Evolutionary conservation across 2,113 vertebrate genomes (phyloP), one percentile per base, ranked within the genome.

Genomic region (Pomatorhinus ruficollis): DNA sequence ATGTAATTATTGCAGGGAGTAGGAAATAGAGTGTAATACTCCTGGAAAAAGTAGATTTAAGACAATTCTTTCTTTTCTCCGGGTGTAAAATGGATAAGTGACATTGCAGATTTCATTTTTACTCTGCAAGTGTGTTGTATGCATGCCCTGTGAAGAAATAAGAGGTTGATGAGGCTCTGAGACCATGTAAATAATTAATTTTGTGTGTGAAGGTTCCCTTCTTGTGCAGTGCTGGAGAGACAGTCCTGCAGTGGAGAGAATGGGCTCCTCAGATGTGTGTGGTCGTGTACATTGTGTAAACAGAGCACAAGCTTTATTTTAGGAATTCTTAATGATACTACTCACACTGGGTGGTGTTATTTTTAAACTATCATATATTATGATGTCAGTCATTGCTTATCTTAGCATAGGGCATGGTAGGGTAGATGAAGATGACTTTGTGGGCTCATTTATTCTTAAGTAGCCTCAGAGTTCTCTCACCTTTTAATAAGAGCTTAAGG

Each of bases 401-500:
- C 45, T 61, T 39, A 45, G 44, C 0, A 33, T 5, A 28, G 44
- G 35, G 19, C 33, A 5, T 23, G 44, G 12, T 17, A 17, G n/a
- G 44, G 42, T 49, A 54, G 87, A 19, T 87, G 85, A 89, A 70
- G 64, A 90, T 86, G 87, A 59, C 85, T 95, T 63, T 83, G 70
- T 76, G 61, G 91, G 75, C 42, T 93, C n/a, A 3, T 53, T 82
- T 96, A 19, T 93, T 88, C 50, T n/a, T 84, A 80, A 94, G 75
- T 21, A 91, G 81, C 53, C 50, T 89, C 42, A 77, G 87, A 83
- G 61, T 79, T 66, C 74, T 79, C 52, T 92, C 69, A 57, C 79
- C 90, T 81, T 63, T 72, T 92, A 81, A 37, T 81, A 76, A 87
- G 77, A 87, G 90, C 93, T 96, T 95, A 96, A 93, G 83, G 74